These are phyloP conservation scores for Leguminivora glycinivorella DNA, from an alignment of 1,140 invertebrate species.

Conservation along the genomic window DNA sequence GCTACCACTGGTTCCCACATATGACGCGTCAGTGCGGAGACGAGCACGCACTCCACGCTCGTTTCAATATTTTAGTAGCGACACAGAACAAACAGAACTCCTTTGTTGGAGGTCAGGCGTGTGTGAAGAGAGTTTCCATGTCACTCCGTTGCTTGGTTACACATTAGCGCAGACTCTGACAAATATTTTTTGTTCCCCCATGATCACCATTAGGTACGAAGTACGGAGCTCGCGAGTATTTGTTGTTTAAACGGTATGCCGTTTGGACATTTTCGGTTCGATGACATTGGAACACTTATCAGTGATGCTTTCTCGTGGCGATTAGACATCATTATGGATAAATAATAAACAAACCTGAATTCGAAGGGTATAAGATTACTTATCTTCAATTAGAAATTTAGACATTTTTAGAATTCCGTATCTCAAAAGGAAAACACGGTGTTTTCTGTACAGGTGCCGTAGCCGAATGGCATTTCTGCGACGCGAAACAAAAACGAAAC, in stretches of 20 bases:
- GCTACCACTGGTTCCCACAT: constrained; percentile 44
- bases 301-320: background rate
- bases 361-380: background rate
- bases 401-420: no score
- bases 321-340: background rate
- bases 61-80: constrained; percentile 78
- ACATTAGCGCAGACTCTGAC: constrained; percentile 67
- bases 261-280: constrained; percentile 36
- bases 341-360: background rate
- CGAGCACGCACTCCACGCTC: constrained; percentile 63
- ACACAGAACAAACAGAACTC: constrained; percentile 71
- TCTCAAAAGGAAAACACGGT: no score
- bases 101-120: constrained; percentile 73
- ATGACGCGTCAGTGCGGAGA: constrained; percentile 50
- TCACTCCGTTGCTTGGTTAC: constrained; percentile 68
- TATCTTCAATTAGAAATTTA: background rate
- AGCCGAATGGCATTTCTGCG: no score
- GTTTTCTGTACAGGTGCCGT: no score
- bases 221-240: constrained; percentile 48
- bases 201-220: constrained; percentile 61
- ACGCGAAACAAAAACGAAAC: no score
- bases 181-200: constrained; percentile 75
- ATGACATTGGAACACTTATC: constrained; percentile 20
- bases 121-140: constrained; percentile 76
- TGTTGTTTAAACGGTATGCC: constrained; percentile 53